Base-by-base conservation (phyloP, 2,888 invertebrate species). In the Pristionchus maxplancki region DNA sequence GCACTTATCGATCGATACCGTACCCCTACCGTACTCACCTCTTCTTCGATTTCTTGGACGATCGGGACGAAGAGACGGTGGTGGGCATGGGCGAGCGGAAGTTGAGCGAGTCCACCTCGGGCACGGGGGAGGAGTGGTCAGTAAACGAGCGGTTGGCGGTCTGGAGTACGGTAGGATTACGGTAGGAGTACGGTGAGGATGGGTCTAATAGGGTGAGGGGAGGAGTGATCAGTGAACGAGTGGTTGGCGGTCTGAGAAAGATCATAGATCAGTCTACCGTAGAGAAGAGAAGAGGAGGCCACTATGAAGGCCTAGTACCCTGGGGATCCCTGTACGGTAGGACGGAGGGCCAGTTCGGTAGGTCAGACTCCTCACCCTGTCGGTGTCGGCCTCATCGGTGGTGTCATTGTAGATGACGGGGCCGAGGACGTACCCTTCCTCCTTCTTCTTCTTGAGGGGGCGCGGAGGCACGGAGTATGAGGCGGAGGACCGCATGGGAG, bases 361-460 rank as follows among this genome's bases (percentile, higher is more conserved):
- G n/a, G n/a, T n/a, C n/a, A n/a, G n/a, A n/a, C n/a, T 67, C 28
- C 64, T 71, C 71, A 78, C 78, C 78, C 78, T 78, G 15, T 13
- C 67, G 28, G 44, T 44, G 44, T 8, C 20, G 78, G 24, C 40
- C 0, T 37, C 71, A 40, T 37, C 78, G 48, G 78, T 44, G 48
- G 24, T 48, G 78, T 78, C 78, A 8, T 44, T 9, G 44, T 44
- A 78, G 78, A 78, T 24, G n/a, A n/a, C 28, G 28, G 78, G 78
- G 2, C 78, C 78, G 28, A 78, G n/a, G n/a, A 78, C 28, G 78
- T n/a, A 78, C 28, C 78, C n/a, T 48, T 78, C 78, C 11, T 11
- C 20, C 48, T 48, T 44, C 40, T 24, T 74, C 48, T 48, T 44
- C 40, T 24, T 74, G 28, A n/a, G n/a, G 15, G 24, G 48, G 3